These are phyloP conservation scores for Saccostrea cuccullata DNA, from an alignment of 1,140 invertebrate species.

Conservation along the genomic window DNA sequence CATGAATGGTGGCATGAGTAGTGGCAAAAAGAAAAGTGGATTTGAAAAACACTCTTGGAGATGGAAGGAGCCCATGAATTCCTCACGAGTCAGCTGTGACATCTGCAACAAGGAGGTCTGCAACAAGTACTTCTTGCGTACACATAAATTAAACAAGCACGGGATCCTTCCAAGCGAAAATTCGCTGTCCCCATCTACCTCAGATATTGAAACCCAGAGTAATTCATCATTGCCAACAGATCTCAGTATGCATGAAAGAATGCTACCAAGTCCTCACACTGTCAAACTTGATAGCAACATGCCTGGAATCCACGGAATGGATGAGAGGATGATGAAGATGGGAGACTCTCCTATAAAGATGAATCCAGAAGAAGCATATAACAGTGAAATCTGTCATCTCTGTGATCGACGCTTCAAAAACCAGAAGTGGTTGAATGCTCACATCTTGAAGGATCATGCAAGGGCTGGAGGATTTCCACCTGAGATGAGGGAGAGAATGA, in stretches of 20 bases:
- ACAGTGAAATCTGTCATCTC: slow-evolving; percentile 84
- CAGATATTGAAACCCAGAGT: slow-evolving; percentile 71
- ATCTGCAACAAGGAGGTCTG: slow-evolving; percentile 99
- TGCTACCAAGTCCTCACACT: slow-evolving; percentile 51
- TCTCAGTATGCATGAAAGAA: slow-evolving; percentile 62
- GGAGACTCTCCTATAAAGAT: slow-evolving; percentile 51
- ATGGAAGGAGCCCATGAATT: slow-evolving; percentile 83
- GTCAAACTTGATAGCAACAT: slow-evolving; percentile 52
- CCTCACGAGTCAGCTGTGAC: slow-evolving; percentile 91
- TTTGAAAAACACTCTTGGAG: slow-evolving; percentile 70
- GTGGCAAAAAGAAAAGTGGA: slow-evolving; percentile 56
- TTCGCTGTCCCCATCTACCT: slow-evolving; percentile 69
- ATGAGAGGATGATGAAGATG: slow-evolving; percentile 19
- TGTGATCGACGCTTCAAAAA: slow-evolving; percentile 93
- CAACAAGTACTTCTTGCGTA: slow-evolving; percentile 95
- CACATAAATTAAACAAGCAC: slow-evolving; percentile 97
- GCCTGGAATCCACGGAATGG: slow-evolving; percentile 48
- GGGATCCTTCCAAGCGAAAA: slow-evolving; percentile 84
- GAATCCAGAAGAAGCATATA: slow-evolving; percentile 59
- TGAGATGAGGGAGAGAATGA: slow-evolving; percentile 48
- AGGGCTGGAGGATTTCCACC: slow-evolving; percentile 46
- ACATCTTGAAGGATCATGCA: slow-evolving; percentile 91
- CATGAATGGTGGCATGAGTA: slow-evolving; percentile 53
- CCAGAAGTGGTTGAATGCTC: slow-evolving; percentile 92
- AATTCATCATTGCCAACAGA: slow-evolving; percentile 72